phyloP scores from a whole-genome alignment of 2,888 invertebrate species.

The Zelleria hepariella region DNA sequence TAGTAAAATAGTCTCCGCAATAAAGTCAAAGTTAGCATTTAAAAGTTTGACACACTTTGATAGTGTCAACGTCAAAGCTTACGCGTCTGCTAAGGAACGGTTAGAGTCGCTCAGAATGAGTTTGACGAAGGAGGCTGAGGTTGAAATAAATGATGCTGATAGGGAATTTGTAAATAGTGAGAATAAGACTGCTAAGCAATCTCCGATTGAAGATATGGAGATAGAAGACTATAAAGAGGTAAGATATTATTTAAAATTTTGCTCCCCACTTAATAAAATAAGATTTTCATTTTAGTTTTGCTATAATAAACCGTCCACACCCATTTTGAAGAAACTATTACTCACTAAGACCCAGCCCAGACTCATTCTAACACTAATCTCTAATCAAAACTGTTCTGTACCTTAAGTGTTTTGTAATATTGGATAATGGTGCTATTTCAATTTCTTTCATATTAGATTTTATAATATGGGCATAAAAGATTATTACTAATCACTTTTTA shows the following conservation, averaged over 20 bases:
- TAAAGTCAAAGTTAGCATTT: conserved; percentile 53
- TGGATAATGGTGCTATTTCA: no score
- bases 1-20: conserved; percentile 55
- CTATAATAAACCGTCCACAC: no score
- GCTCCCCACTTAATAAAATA: no score
- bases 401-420: no score
- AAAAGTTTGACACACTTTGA: conserved; percentile 20
- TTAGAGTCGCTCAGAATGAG: conserved; percentile 35
- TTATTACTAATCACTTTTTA: no score
- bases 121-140: conserved; percentile 32
- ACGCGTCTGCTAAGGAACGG: conserved; percentile 38
- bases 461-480: no score
- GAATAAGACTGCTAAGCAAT: conserved; percentile 1
- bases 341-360: no score
- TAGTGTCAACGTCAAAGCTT: conserved; percentile 18
- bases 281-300: no score
- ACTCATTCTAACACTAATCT: no score
- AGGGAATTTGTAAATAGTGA: neutral
- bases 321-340: no score
- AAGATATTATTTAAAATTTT: neutral
- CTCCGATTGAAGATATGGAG: conserved; percentile 43
- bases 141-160: neutral
- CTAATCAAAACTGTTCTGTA: no score
- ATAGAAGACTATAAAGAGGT: conserved; percentile 48
- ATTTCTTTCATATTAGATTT: no score